A percentile compares a stretch with the other conserved stretches of the same genome.
Conservation (phyloP, 2,113 vertebrate genomes). For the Meles meles region DNA sequence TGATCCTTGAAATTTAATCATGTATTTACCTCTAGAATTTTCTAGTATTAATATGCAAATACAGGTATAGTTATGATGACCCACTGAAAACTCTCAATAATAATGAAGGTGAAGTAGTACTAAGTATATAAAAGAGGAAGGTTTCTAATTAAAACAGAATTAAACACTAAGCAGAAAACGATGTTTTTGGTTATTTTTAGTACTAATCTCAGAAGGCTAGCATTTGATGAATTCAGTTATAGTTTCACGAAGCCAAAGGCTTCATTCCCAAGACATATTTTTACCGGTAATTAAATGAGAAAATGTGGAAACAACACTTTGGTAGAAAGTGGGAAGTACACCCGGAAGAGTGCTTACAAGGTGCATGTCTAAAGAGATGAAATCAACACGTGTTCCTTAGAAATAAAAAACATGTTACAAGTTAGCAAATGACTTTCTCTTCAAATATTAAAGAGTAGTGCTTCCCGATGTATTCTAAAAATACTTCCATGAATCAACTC, state of each 20-base stretch:
- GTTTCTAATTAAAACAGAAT: slow-evolving; percentile 55
- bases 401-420: background rate
- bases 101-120: background rate
- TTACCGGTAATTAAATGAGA: background rate
- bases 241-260: background rate
- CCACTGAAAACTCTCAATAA: background rate
- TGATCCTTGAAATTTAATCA: slow-evolving; percentile 31
- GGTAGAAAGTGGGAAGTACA: background rate
- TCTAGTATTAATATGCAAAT: background rate
- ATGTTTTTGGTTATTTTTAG: slow-evolving; percentile 38
- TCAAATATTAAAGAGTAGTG: background rate
- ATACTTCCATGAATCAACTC: background rate
- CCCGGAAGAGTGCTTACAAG: background rate
- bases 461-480: background rate
- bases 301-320: background rate
- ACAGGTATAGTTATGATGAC: background rate
- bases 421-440: background rate
- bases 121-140: slow-evolving; percentile 23
- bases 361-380: background rate
- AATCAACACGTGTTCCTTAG: background rate
- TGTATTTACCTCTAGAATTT: background rate
- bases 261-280: background rate
- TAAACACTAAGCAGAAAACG: background rate
- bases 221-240: background rate
- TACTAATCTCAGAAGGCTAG: slow-evolving; percentile 20